Percentiles rank a stretch among this genome's conserved stretches.
phyloP scores from a whole-genome alignment of 1,140 invertebrate species.

The Notospermus geniculatus region DNA sequence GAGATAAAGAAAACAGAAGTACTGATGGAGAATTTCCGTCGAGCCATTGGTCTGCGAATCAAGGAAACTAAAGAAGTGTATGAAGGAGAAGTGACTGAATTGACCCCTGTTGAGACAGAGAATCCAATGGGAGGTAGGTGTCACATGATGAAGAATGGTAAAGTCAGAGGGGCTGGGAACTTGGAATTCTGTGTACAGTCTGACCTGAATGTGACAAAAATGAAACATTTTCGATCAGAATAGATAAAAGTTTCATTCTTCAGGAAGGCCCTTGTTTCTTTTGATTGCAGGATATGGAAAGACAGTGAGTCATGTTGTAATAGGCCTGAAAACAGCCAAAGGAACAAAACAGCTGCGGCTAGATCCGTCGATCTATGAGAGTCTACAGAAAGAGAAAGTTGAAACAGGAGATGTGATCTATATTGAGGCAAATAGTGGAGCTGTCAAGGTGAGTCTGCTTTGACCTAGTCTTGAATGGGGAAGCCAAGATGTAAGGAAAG shows the following conservation, averaged over 20 bases:
- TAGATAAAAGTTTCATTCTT: too few relatives aligned
- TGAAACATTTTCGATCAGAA: too few relatives aligned
- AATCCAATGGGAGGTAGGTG: conserved; percentile 85
- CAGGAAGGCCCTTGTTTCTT: too few relatives aligned
- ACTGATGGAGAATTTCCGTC: conserved; percentile 97
- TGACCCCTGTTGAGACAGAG: conserved; percentile 96
- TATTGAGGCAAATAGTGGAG: conserved; percentile 88
- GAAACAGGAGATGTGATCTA: conserved; percentile 99
- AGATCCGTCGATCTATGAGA: conserved; percentile 97
- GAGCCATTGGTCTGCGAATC: conserved; percentile 84
- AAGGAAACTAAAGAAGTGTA: conserved; percentile 98
- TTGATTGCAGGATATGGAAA: conserved; percentile 97
- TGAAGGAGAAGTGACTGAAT: conserved; percentile 98
- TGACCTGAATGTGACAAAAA: too few relatives aligned
- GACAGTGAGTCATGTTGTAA: conserved; percentile 94
- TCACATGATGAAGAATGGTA: too few relatives aligned
- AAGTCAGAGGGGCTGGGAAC: too few relatives aligned
- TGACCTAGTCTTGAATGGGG: too few relatives aligned
- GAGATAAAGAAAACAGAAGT: conserved; percentile 99
- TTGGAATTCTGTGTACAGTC: too few relatives aligned
- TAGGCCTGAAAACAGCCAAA: conserved; percentile 96
- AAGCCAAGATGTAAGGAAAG: too few relatives aligned
- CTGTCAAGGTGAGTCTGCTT: conserved; percentile 45
- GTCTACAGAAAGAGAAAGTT: conserved; percentile 93
- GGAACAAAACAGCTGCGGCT: conserved; percentile 97